Evolutionary conservation across 1,140 invertebrate species (phyloP).

Genomic region (Pollicipes pollicipes): DNA sequence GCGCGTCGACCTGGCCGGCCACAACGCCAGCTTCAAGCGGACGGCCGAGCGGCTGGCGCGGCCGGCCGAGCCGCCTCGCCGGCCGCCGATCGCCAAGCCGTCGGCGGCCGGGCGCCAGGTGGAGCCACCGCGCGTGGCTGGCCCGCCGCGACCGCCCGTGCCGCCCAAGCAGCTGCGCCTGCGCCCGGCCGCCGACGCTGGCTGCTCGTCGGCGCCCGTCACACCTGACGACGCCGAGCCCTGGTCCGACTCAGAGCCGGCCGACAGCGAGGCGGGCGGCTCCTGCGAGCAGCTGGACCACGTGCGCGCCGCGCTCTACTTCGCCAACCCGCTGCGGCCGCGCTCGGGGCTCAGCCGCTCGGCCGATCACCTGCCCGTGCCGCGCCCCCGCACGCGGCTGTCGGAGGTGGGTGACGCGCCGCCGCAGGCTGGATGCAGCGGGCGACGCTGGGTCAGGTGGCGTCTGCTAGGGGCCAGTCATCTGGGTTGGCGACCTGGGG

Average conservation of each 20-base stretch:
- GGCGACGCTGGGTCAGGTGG: no score
- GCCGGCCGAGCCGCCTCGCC: background rate
- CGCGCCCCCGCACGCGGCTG: background rate
- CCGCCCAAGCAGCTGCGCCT: background rate
- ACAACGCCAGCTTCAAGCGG: constrained; percentile 6
- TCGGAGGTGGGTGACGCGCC: no score
- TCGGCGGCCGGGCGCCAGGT: background rate
- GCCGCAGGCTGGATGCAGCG: no score
- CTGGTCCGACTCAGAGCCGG: background rate
- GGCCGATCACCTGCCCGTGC: background rate
- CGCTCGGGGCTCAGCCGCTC: background rate
- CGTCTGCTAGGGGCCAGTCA: no score
- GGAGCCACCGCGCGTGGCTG: background rate
- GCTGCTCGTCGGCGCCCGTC: no score
- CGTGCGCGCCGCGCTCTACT: background rate
- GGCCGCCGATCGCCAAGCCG: no score
- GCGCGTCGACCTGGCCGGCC: background rate
- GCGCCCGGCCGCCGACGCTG: background rate
- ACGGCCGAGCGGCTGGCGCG: background rate
- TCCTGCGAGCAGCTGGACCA: background rate
- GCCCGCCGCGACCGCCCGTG: background rate
- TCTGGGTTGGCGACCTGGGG: no score
- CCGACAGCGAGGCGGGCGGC: background rate
- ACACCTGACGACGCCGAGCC: background rate
- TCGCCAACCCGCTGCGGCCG: constrained; percentile 1